Evolutionary conservation across 2,888 invertebrate genomes (phyloP).

Genomic region (Deroplatys truncata): DNA sequence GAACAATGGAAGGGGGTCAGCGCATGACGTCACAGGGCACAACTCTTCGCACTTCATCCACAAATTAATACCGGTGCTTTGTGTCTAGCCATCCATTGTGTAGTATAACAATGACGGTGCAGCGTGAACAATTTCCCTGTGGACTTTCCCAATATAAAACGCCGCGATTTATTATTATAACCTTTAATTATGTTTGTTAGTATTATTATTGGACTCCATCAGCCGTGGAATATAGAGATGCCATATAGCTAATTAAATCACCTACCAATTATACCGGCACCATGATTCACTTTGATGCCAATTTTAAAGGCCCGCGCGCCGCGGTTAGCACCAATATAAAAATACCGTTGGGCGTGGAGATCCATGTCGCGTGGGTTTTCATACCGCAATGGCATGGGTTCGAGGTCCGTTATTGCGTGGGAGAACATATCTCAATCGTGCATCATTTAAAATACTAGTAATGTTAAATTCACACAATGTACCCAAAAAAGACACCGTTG

Average conservation of each 20-base stretch:
- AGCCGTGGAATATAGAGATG: conserved; percentile 26
- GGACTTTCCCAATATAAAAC: conserved; percentile 16
- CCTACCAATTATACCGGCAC: conserved; percentile 26
- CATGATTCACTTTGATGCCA: conserved; percentile 28
- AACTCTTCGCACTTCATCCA: conserved; percentile 1
- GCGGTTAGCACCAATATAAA: conserved; percentile 24
- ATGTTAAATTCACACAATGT: no score
- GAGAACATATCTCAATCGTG: neutral
- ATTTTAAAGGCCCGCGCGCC: conserved; percentile 18
- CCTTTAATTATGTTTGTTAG: conserved; percentile 21
- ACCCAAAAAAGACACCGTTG: no score
- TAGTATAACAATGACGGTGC: neutral
- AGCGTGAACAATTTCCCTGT: conserved; percentile 5
- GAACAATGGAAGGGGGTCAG: neutral
- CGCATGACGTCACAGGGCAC: neutral
- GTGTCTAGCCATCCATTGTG: conserved; percentile 1
- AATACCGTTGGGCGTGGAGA: neutral
- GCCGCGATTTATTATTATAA: conserved; percentile 22
- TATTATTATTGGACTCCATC: conserved; percentile 27
- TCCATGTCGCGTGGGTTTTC: neutral
- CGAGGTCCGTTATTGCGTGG: neutral
- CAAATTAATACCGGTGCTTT: conserved; percentile 9
- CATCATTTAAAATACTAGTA: no score
- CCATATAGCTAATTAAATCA: conserved; percentile 29
- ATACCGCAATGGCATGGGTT: neutral